Conservation (phyloP, 2,113 vertebrate species). For the Mesocricetus auratus region DNA sequence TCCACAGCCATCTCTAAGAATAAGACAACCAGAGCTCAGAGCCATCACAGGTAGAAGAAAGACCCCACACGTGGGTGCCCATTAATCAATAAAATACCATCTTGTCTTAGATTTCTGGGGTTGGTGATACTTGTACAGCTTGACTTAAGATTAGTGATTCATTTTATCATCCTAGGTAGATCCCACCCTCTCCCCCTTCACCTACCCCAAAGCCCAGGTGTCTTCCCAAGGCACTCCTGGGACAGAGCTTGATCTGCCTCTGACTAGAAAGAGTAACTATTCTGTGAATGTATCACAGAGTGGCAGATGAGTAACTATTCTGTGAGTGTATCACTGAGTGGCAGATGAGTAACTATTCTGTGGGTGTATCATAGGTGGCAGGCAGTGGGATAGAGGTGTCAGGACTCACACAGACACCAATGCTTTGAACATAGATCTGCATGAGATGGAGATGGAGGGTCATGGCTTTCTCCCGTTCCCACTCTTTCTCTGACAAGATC, state of each 20-base stretch:
- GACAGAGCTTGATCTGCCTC: not conserved
- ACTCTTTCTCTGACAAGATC: constrained; percentile 74
- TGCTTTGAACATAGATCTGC: constrained; percentile 59
- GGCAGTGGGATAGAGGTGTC: fast-evolving
- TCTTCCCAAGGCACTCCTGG: not conserved
- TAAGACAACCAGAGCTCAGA: not conserved
- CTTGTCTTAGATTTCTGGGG: not conserved
- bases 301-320: fast-evolving
- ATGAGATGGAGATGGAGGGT: constrained; percentile 56
- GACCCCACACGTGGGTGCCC: fast-evolving
- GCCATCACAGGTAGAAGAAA: not conserved
- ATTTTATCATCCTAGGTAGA: not conserved
- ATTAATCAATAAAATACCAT: not conserved
- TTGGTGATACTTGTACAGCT: not conserved
- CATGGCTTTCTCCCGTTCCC: constrained; percentile 76
- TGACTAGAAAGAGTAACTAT: not conserved
- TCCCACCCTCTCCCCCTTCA: not conserved
- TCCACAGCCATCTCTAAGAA: not conserved
- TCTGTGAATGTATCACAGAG: fast-evolving
- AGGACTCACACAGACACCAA: constrained; percentile 60
- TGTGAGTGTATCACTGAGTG: no score
- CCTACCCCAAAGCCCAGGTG: not conserved
- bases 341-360: no score
- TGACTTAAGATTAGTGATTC: not conserved
- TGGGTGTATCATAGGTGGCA: fast-evolving